Percentiles rank a stretch among this genome's conserved stretches.
phyloP scores from a whole-genome alignment of 2,797 vertebrate species.

The Malacoraja senta region DNA sequence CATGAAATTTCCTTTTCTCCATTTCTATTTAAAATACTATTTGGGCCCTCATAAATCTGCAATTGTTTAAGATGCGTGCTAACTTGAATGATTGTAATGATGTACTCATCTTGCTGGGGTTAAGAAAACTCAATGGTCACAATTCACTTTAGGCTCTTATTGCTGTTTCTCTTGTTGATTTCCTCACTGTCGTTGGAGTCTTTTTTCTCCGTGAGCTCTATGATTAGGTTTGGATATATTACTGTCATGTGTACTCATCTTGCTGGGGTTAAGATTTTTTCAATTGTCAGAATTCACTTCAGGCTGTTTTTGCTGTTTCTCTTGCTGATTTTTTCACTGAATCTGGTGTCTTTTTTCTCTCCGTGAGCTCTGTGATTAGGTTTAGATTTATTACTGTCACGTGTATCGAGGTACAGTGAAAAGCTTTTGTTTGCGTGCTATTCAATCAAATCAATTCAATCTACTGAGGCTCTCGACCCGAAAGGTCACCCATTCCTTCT shows the following conservation, averaged over 20 bases:
- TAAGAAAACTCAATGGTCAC: neutral
- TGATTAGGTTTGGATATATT: neutral
- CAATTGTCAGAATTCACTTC: neutral
- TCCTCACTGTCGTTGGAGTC: neutral
- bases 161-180: neutral
- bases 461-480: too few species aligned
- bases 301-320: neutral
- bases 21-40: neutral
- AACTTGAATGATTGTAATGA: neutral
- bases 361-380: neutral
- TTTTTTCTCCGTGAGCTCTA: neutral
- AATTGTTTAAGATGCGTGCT: neutral
- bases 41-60: neutral
- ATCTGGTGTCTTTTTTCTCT: neutral
- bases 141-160: neutral
- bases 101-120: neutral
- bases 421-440: too few species aligned
- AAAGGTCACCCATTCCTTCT: too few species aligned
- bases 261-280: neutral
- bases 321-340: neutral
- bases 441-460: too few species aligned
- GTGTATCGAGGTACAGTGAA: too few species aligned
- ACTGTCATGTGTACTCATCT: too few species aligned
- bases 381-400: too few species aligned
- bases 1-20: neutral